These are phyloP conservation scores for Agonopterix heracliana DNA, from an alignment of 2,888 invertebrate genomes.

Conservation along the genomic window DNA sequence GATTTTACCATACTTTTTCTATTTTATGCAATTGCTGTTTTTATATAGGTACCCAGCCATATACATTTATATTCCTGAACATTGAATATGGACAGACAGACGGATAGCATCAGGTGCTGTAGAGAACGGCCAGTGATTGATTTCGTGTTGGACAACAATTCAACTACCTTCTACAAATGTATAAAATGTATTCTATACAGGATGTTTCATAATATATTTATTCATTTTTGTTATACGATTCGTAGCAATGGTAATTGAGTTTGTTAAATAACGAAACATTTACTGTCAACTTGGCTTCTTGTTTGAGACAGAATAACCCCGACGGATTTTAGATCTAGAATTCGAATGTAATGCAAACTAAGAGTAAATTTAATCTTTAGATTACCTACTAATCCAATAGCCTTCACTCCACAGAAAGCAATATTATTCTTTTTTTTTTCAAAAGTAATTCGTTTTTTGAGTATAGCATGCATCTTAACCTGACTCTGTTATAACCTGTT, in stretches of 20 bases:
- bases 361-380: too few species aligned
- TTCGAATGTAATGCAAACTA: too few species aligned
- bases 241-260: neutral
- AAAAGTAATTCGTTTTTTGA: too few species aligned
- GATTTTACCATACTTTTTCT: neutral
- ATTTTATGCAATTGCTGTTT: neutral
- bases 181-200: conserved; percentile 38
- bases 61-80: neutral
- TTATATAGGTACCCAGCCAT: neutral
- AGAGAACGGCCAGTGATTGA: conserved; percentile 49
- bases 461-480: too few species aligned
- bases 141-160: conserved; percentile 37
- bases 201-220: conserved; percentile 19
- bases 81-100: neutral
- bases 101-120: conserved; percentile 52
- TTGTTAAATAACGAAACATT: neutral
- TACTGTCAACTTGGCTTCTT: neutral
- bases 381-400: too few species aligned
- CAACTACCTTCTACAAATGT: conserved; percentile 34
- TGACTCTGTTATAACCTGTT: too few species aligned
- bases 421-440: too few species aligned
- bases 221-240: neutral
- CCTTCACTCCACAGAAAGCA: too few species aligned
- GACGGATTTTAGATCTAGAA: too few species aligned
- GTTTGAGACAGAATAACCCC: neutral